Evolutionary conservation across 92 coral and sea anemone genomes (phyloP).

Genomic region (Pocillopora grandis): DNA sequence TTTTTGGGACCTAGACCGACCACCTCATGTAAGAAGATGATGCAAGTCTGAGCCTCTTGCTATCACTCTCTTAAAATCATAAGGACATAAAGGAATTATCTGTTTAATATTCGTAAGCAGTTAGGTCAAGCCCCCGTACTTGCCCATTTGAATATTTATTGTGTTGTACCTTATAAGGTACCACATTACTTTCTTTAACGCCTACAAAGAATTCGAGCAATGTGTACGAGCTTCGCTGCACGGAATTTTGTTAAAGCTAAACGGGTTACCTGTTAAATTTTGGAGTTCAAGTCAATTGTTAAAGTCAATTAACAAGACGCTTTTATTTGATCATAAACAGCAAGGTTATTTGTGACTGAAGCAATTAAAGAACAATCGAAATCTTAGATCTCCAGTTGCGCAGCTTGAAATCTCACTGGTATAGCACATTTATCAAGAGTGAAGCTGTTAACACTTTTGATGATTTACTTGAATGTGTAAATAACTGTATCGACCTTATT

Average conservation of each 20-base stretch:
- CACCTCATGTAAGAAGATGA: slow-evolving; percentile 9
- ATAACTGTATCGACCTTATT: no score
- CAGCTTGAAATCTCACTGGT: background rate
- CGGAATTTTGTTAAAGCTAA: slow-evolving; percentile 17
- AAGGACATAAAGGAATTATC: background rate
- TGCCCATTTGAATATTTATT: background rate
- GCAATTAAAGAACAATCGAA: background rate
- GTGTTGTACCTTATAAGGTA: slow-evolving; percentile 9
- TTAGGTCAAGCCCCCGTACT: slow-evolving; percentile 10
- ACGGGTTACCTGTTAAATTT: slow-evolving; percentile 23
- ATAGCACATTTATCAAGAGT: no score
- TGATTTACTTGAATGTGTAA: background rate
- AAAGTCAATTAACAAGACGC: slow-evolving; percentile 27
- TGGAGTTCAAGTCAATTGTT: slow-evolving; percentile 8
- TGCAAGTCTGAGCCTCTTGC: slow-evolving; percentile 20
- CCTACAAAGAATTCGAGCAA: slow-evolving; percentile 21
- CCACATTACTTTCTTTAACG: slow-evolving; percentile 15
- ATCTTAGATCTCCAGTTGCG: slow-evolving; percentile 12
- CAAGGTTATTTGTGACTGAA: slow-evolving; percentile 6
- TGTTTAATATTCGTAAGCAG: background rate
- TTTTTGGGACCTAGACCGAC: background rate
- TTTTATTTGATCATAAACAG: background rate
- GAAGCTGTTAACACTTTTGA: no score
- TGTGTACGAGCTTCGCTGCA: slow-evolving; percentile 13
- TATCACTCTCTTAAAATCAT: slow-evolving; percentile 2